Percentiles rank a stretch among this genome's conserved stretches.
Evolutionary conservation across 2,113 vertebrate genomes (phyloP).

Genomic region (Rhinoptilus africanus): DNA sequence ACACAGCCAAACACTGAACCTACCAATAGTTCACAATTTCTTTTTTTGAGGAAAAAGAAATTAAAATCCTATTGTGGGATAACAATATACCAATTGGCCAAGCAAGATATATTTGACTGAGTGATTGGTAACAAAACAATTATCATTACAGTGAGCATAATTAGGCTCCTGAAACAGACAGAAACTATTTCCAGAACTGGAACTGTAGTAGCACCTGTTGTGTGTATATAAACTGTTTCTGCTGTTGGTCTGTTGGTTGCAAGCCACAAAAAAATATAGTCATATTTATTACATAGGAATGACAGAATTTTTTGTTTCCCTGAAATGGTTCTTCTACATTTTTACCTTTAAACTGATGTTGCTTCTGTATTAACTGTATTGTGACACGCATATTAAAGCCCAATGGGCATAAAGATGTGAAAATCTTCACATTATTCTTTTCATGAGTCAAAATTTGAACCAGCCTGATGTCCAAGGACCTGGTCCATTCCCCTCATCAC

Average conservation of each 20-base stretch:
- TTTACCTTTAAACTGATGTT: background rate
- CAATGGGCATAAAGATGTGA: background rate
- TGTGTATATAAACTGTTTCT: background rate
- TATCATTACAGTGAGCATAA: background rate
- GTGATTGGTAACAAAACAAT: background rate
- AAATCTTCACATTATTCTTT: background rate
- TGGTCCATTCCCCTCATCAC: background rate
- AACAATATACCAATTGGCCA: background rate
- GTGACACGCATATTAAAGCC: background rate
- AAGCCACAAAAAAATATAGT: background rate
- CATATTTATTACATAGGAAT: background rate
- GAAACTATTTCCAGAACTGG: background rate
- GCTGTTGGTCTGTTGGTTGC: accelerated
- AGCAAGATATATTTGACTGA: background rate
- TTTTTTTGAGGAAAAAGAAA: background rate
- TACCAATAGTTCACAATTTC: background rate
- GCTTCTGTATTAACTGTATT: background rate
- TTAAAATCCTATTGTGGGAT: background rate
- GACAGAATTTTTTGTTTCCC: background rate
- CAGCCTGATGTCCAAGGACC: background rate
- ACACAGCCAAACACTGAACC: background rate
- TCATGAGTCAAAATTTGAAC: background rate
- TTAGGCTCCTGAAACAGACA: background rate
- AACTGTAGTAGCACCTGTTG: background rate
- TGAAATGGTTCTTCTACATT: background rate